phyloP scores from a whole-genome alignment of 2,888 invertebrate genomes.

The Tortrix viridana region DNA sequence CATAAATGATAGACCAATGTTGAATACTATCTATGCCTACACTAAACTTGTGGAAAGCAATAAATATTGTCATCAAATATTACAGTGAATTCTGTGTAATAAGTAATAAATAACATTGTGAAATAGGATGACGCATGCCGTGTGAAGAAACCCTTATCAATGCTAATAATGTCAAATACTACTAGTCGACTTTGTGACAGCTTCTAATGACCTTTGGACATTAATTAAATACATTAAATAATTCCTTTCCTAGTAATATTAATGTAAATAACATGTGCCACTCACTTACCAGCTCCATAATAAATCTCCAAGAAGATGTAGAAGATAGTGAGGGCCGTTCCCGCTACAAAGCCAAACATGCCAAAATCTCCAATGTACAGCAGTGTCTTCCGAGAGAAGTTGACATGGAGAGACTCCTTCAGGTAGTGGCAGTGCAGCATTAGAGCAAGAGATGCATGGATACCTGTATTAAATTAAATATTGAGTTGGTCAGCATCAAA shows the following conservation, averaged over 20 bases:
- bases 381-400: slow-evolving; percentile 77
- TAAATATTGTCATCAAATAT: neutral
- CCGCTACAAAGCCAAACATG: slow-evolving; percentile 75
- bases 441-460: slow-evolving; percentile 65
- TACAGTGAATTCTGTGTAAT: neutral
- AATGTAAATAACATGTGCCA: slow-evolving; percentile 1
- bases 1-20: no score
- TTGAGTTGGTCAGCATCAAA: no score
- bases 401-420: slow-evolving; percentile 73
- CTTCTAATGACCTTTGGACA: no score
- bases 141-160: no score
- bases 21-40: no score
- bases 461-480: slow-evolving; percentile 54
- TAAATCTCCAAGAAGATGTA: slow-evolving; percentile 74
- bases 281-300: slow-evolving; percentile 70
- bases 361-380: slow-evolving; percentile 78
- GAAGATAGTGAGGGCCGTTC: slow-evolving; percentile 72
- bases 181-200: no score
- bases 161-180: no score
- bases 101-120: neutral
- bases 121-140: neutral
- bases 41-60: no score
- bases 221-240: no score
- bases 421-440: slow-evolving; percentile 75
- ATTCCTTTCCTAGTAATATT: neutral